phyloP scores from a whole-genome alignment of 2,888 invertebrate genomes.

The Helleia helle region DNA sequence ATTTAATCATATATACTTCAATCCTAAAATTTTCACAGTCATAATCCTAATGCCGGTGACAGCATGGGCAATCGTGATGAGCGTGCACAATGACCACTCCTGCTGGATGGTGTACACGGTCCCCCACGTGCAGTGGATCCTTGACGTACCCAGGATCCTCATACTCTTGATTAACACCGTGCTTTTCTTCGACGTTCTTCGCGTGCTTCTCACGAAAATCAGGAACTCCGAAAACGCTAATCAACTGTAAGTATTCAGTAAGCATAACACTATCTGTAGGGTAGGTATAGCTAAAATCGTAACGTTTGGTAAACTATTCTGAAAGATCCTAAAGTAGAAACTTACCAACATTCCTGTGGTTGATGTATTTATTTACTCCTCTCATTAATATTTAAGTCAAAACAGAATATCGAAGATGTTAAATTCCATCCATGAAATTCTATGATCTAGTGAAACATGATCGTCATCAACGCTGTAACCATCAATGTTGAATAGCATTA shows the following conservation, averaged over 20 bases:
- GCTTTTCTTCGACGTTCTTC: constrained; percentile 76
- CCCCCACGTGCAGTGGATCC: constrained; percentile 73
- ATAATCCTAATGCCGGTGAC: constrained; percentile 66
- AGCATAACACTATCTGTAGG: too few species aligned
- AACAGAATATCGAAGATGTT: too few species aligned
- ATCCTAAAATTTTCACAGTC: constrained; percentile 28
- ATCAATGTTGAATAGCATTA: too few species aligned
- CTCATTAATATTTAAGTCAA: too few species aligned
- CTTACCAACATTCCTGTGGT: too few species aligned
- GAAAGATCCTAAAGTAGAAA: too few species aligned
- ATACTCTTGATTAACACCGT: constrained; percentile 73
- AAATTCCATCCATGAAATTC: too few species aligned
- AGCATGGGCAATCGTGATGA: constrained; percentile 72
- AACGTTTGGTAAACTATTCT: too few species aligned
- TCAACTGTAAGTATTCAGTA: constrained; percentile 47
- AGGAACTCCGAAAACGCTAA: constrained; percentile 65
- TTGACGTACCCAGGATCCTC: constrained; percentile 74
- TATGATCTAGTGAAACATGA: too few species aligned
- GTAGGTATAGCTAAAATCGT: too few species aligned
- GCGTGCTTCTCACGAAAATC: constrained; percentile 77
- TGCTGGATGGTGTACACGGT: constrained; percentile 77
- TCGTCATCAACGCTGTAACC: too few species aligned
- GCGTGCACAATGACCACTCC: constrained; percentile 57
- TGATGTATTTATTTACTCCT: too few species aligned
- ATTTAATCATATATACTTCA: background rate